Base-by-base conservation (phyloP, 2,797 vertebrate genomes). In the Cynodonichthys magdalenae region DNA sequence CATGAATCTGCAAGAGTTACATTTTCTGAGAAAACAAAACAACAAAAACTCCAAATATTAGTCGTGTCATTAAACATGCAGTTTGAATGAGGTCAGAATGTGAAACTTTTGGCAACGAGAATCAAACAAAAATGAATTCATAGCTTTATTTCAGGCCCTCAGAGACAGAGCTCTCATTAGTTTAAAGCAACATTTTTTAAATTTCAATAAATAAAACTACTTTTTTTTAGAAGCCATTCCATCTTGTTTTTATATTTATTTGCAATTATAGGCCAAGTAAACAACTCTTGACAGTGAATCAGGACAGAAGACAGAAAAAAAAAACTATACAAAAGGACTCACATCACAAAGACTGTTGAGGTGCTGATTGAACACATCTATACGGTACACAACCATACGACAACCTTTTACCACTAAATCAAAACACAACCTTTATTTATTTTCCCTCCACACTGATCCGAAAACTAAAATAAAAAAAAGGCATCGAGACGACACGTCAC, bases 381-480 rank as follows among this genome's bases (percentile, higher is more conserved):
- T 24, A 19, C 34, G 17, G n/a, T 5, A 20, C 6, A 44, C 2
- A 6, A 15, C 51, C 51, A 29, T 3, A 36, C 20, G 17, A 53
- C 9, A 8, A 31, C 6, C 6, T 31, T 31, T 57, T 29, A 57
- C 42, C 29, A 55, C 27, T 45, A 15, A 42, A 7, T 27, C 45
- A 39, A 10, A 8, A 14, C 11, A 28, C 24, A 11, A 15, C 5
- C 4, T n/a, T 17, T 31, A 20, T 59, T 19, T 27, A 36, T 24
- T 50, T 17, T n/a, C 12, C 19, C n/a, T 49, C 19, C 49, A 53
- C 14, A 49, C n/a, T 42, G 53, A 15, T 15, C 59, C 15, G 66
- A 73, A 75, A 59, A 18, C 50, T 51, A 1, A 11, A 69, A 65
- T 11, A 47, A 27, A 77, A 83, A 81, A 75, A 82, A 81, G 72